A percentile compares a stretch with the other conserved stretches of the same genome.
Conservation (phyloP, 2,113 vertebrate genomes). For the Pollimyrus isidori region DNA sequence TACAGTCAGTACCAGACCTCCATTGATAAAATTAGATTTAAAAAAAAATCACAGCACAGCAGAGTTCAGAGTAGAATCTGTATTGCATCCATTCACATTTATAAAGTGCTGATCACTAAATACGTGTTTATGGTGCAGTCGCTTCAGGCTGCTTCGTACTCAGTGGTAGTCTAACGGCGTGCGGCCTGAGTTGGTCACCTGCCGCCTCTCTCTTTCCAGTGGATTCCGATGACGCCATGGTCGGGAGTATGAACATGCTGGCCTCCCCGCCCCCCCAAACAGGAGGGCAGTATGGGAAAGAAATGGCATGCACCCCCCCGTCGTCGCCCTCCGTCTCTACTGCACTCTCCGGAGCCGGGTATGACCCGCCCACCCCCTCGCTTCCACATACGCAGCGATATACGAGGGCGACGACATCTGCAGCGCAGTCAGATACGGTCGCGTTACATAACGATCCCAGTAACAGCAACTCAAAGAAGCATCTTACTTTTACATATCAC, state of each 20-base stretch:
- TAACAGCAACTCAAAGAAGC: background rate
- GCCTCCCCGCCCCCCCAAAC: slow-evolving; percentile 61
- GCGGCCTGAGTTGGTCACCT: background rate
- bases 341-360: slow-evolving; percentile 71
- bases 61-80: background rate
- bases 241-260: slow-evolving; percentile 66
- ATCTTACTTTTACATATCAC: background rate
- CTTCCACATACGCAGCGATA: background rate
- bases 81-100: background rate
- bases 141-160: background rate
- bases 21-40: background rate
- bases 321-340: slow-evolving; percentile 81
- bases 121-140: background rate
- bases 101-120: background rate
- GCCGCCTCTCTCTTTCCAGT: slow-evolving; percentile 47
- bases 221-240: slow-evolving; percentile 79
- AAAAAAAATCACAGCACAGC: background rate
- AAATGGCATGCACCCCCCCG: slow-evolving; percentile 72
- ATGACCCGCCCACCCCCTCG: slow-evolving; percentile 26
- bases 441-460: background rate
- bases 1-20: background rate
- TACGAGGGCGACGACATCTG: background rate
- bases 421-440: background rate
- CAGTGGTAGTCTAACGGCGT: background rate
- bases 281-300: slow-evolving; percentile 64